Percentiles rank a stretch among this genome's conserved stretches.
phyloP scores from a whole-genome alignment of 2,113 vertebrate species.

The Perognathus longimembris region DNA sequence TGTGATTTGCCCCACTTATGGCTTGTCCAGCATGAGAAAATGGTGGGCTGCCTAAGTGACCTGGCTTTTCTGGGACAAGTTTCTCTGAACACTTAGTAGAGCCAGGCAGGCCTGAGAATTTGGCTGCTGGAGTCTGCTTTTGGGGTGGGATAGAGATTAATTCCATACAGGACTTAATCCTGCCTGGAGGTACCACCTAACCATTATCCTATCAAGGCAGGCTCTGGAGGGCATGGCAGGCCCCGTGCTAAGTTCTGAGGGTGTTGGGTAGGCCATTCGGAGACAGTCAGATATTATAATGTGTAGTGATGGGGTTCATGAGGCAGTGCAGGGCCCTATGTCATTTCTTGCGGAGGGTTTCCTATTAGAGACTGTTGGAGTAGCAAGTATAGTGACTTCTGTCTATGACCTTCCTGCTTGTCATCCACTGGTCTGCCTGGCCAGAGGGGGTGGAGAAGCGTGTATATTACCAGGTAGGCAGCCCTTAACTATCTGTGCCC shows the following conservation, averaged over 20 bases:
- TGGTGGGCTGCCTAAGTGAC: not conserved
- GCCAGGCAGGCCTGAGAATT: not conserved
- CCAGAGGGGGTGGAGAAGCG: not conserved
- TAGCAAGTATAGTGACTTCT: not conserved
- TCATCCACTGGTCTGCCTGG: not conserved
- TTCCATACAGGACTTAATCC: not conserved
- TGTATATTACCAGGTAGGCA: not conserved
- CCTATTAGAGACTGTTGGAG: not conserved
- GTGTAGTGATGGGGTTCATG: rapidly evolving
- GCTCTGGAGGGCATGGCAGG: rapidly evolving
- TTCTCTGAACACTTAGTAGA: not conserved
- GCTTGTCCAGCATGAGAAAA: not conserved
- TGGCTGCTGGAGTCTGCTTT: no score
- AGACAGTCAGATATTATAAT: rapidly evolving
- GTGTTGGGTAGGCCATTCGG: not conserved
- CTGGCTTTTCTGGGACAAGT: not conserved
- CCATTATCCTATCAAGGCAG: no score
- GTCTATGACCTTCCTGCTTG: not conserved
- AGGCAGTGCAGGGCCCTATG: not conserved
- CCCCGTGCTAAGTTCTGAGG: no score
- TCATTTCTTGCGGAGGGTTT: not conserved
- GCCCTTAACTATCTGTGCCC: not conserved
- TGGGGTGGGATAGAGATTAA: no score
- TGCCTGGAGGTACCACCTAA: not conserved
- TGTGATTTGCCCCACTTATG: not conserved